phyloP scores from a whole-genome alignment of 2,888 invertebrate genomes.

The Caenorhabditis doughertyi region DNA sequence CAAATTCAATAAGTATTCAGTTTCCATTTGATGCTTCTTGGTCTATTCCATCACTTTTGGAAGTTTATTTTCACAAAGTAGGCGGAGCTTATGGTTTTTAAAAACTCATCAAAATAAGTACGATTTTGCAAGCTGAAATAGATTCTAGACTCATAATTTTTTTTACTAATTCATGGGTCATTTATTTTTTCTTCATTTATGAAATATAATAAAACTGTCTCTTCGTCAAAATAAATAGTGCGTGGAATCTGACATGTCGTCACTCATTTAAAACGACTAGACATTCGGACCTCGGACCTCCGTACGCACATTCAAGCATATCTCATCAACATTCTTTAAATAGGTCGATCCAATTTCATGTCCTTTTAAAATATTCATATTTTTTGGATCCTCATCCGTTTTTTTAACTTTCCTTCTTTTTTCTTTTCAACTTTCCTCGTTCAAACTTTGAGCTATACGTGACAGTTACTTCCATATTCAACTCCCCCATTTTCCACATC shows the following conservation, averaged over 20 bases:
- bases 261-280: constrained; percentile 9
- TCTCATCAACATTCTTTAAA: constrained; percentile 39
- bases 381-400: constrained; percentile 30
- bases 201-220: neutral
- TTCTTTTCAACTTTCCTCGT: constrained; percentile 2
- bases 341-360: constrained; percentile 59
- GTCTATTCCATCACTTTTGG: too few species aligned
- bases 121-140: neutral
- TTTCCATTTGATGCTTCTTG: too few species aligned
- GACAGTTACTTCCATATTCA: neutral
- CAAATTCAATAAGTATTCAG: too few species aligned
- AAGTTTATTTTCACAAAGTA: too few species aligned
- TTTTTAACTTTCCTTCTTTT: neutral
- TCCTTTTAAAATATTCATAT: constrained; percentile 52
- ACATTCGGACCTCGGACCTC: constrained; percentile 14
- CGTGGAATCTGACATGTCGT: constrained; percentile 29
- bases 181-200: neutral
- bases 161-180: neutral
- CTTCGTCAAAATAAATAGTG: too few species aligned
- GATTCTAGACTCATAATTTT: neutral
- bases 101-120: neutral
- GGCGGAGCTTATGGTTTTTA: too few species aligned
- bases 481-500: constrained; percentile 15
- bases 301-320: constrained; percentile 13
- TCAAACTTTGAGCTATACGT: constrained; percentile 46